Evolutionary conservation across 2,797 vertebrate genomes (phyloP).

Genomic region (Phrynocephalus vlangalii): DNA sequence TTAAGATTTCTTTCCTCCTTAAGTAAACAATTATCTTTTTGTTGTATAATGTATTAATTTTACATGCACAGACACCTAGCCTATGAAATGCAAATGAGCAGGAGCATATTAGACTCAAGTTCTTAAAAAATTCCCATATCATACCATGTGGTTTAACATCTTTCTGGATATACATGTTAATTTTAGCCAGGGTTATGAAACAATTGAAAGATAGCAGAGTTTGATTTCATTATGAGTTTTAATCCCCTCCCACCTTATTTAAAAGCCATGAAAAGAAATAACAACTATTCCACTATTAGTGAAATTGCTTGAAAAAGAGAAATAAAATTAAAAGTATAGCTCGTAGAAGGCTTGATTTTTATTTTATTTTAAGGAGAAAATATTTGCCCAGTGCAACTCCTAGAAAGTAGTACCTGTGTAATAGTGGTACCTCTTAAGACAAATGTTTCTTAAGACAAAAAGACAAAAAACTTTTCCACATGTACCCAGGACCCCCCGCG

Average conservation of each 20-base stretch:
- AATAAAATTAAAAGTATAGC: constrained; percentile 55
- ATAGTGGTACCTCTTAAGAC: no score
- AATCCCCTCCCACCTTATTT: background rate
- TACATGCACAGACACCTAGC: constrained; percentile 47
- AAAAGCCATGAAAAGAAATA: background rate
- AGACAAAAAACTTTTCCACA: no score
- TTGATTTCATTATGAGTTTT: background rate
- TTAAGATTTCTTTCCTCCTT: constrained; percentile 13
- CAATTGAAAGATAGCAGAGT: background rate
- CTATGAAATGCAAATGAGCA: constrained; percentile 48
- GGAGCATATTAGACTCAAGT: constrained; percentile 57
- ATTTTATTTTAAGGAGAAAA: constrained; percentile 55
- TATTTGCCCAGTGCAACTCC: constrained; percentile 52
- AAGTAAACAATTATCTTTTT: constrained; percentile 73
- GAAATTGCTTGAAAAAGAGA: constrained; percentile 63
- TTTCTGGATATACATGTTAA: constrained; percentile 41
- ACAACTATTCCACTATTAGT: constrained; percentile 47
- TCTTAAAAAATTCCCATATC: constrained; percentile 39
- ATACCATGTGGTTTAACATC: constrained; percentile 50
- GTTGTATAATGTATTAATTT: constrained; percentile 73
- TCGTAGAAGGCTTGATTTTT: constrained; percentile 50
- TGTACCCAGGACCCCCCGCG: no score
- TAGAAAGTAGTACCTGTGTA: constrained; percentile 41
- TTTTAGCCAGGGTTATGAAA: background rate
- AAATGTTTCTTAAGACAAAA: no score